Evolutionary conservation across 2,888 invertebrate species (phyloP), one percentile per base, ranked within the genome.

Genomic region (Drosophila neonasuta): DNA sequence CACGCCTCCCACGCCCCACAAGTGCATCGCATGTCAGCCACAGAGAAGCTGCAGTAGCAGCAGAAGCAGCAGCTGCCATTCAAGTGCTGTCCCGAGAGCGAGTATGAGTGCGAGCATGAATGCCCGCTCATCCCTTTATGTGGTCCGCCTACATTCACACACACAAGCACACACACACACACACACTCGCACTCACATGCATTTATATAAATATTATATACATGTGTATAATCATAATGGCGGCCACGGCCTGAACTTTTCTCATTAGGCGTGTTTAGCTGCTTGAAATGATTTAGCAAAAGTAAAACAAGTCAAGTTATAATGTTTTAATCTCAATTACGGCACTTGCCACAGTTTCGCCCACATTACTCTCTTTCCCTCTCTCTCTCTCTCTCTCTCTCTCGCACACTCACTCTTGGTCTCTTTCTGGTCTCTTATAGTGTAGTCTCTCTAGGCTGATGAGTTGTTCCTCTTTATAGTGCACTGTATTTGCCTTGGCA

Each of bases 301-400:
- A 84, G 78, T 78, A 80, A 87, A 81, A 76, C 85, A 87, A 84
- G 83, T 84, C 87, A 80, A 85, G 87, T 79, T 85, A 82, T 84
- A 84, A 83, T 83, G 86, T 83, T 83, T 83, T 83, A 83, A 84
- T 84, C 83, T 87, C 82, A 84, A 84, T 84, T 84, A 84, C 78
- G 78, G 83, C 71, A 85, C 83, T 84, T 84, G 85, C 87, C 86
- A 84, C 84, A 75, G 70, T 72, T 81, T 76, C 56, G 50, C 45
- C 51, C 24, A 57, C 46, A 41, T 63, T 42, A 42, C 39, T 20
- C 62, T 15, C 48, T 20, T 32, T 29, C 8, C 13, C 39, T 10
- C 3, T 15, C 55, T 13, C 30, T 39, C 46, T 9, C 46, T 9
- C 46, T 29, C 45, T 45, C 24, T 20, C 20, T 29, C 45, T 13